Conservation (phyloP, 2,113 vertebrate genomes). For the Toxotes chatareus region DNA sequence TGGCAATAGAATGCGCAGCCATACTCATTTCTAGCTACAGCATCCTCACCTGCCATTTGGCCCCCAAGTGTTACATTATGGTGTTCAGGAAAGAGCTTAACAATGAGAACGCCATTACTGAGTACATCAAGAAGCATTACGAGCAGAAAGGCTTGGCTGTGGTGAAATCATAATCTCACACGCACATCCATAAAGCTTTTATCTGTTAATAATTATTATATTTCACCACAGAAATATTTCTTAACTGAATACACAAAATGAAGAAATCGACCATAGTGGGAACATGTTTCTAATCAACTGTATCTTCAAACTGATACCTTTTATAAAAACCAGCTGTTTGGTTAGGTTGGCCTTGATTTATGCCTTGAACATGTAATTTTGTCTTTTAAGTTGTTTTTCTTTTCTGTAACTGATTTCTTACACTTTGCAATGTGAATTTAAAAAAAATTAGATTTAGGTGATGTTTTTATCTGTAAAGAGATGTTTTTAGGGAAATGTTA, state of each 20-base stretch:
- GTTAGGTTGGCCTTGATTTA: too few relatives aligned
- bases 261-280: too few relatives aligned
- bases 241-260: too few relatives aligned
- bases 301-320: too few relatives aligned
- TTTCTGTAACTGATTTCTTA: too few relatives aligned
- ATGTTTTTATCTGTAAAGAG: too few relatives aligned
- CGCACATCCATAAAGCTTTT: background rate
- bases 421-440: background rate
- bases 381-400: too few relatives aligned
- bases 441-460: background rate
- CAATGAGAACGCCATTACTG: slow-evolving; percentile 87
- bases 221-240: too few relatives aligned
- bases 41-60: slow-evolving; percentile 86
- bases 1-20: slow-evolving; percentile 84
- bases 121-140: slow-evolving; percentile 85
- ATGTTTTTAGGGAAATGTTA: background rate
- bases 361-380: too few relatives aligned
- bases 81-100: slow-evolving; percentile 89
- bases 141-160: slow-evolving; percentile 48
- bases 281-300: too few relatives aligned
- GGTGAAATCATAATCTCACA: slow-evolving; percentile 65
- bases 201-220: too few relatives aligned
- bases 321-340: too few relatives aligned
- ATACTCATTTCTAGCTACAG: slow-evolving; percentile 89
- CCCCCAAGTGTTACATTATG: slow-evolving; percentile 90